Evolutionary conservation across 2,888 invertebrate species (phyloP), one percentile per base, ranked within the genome.

Genomic region (Portevinia maculata): DNA sequence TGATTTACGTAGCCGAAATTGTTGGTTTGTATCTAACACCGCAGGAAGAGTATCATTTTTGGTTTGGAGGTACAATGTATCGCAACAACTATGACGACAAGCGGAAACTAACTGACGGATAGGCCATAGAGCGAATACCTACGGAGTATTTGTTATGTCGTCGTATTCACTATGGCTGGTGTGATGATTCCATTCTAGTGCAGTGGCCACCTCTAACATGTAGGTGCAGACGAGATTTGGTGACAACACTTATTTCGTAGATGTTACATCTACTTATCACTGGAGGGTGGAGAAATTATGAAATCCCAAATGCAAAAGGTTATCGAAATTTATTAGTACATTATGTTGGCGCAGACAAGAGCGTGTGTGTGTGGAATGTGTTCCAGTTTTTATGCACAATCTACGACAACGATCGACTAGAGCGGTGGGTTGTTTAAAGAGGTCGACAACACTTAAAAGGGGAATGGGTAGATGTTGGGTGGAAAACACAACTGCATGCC

Each of bases 61-160:
- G n/a, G 8, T 39, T 34, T 11, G 3, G 24, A 41, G 48, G 32
- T 9, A 44, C 30, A 57, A 30, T 74, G 53, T 70, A 73, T 78
- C 60, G 78, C 65, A 67, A 67, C 67, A 67, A 75, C 78, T 60
- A 67, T 83, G 83, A 83, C 78, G 67, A 78, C 71, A 78, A 57
- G 62, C 67, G 78, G 55, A 67, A 64, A 53, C 53, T 46, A 41
- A 57, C 64, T 30, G 21, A 17, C 55, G 37, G 39, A 76, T 39
- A 39, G 44, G 34, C 15, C 37, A 5, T 52, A 28, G 41, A 73
- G 55, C 19, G 24, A 55, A 39, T 53, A 30, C 34, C 39, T 21
- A 30, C n/a, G n/a, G n/a, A n/a, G n/a, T 60, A 37, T 71, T 34
- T 62, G 44, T 53, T 24, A 44, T 62, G 52, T 24, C 13, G 53